phyloP scores from a whole-genome alignment of 2,888 invertebrate genomes.

The Nesidiocoris tenuis region DNA sequence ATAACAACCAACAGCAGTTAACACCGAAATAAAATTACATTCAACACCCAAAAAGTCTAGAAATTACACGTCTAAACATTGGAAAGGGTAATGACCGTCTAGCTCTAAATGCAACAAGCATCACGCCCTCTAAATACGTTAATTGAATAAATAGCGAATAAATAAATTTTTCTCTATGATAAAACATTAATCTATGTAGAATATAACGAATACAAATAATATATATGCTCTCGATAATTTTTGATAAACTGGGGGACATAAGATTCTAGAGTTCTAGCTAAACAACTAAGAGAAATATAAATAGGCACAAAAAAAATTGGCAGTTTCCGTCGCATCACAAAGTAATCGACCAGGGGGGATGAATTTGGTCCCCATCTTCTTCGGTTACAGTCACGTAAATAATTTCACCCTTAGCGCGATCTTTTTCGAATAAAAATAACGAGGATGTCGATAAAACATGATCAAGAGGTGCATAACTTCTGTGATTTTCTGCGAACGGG shows the following conservation, averaged over 20 bases:
- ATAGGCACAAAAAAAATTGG: background rate
- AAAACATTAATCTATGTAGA: background rate
- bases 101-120: slow-evolving; percentile 20
- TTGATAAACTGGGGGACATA: background rate
- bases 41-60: slow-evolving; percentile 18
- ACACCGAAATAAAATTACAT: slow-evolving; percentile 33
- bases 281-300: background rate
- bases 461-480: too few species aligned
- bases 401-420: too few species aligned
- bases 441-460: too few species aligned
- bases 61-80: slow-evolving; percentile 9
- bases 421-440: too few species aligned
- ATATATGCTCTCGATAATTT: background rate
- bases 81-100: slow-evolving; percentile 6
- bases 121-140: background rate
- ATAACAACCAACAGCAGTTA: slow-evolving; percentile 12
- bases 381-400: too few species aligned
- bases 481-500: too few species aligned
- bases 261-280: background rate
- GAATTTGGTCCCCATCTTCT: background rate
- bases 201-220: background rate
- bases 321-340: background rate
- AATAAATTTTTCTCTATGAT: slow-evolving; percentile 4
- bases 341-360: background rate
- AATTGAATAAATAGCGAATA: slow-evolving; percentile 17